Evolutionary conservation across 2,113 vertebrate genomes (phyloP).

Genomic region (Aythya baeri): DNA sequence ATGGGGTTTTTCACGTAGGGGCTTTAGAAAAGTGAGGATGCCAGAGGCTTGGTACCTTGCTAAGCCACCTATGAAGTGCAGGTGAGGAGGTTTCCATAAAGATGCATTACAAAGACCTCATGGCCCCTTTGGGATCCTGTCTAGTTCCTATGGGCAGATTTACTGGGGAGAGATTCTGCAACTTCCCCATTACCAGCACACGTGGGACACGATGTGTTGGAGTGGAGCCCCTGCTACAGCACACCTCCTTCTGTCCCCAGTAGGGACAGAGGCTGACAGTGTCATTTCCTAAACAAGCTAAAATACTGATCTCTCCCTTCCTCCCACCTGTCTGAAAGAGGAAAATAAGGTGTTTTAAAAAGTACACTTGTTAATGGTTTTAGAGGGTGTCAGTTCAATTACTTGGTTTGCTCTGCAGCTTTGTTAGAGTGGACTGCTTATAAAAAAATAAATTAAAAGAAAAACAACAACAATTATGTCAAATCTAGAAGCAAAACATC

Average conservation of each 20-base stretch:
- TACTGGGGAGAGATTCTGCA: background rate
- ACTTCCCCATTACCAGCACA: background rate
- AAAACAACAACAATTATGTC: background rate
- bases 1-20: background rate
- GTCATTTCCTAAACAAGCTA: background rate
- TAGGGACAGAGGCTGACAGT: background rate
- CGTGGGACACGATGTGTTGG: fast-evolving
- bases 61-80: background rate
- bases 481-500: slow-evolving; percentile 39
- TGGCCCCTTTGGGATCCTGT: background rate
- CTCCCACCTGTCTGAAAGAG: background rate
- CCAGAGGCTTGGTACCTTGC: background rate
- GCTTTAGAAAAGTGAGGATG: background rate
- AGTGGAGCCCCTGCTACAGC: background rate
- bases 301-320: background rate
- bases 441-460: too few relatives aligned
- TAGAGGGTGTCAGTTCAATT: background rate
- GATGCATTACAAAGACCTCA: background rate
- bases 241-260: background rate
- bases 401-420: slow-evolving; percentile 16
- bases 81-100: background rate
- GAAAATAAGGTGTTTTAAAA: background rate
- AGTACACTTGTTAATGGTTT: background rate
- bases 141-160: background rate
- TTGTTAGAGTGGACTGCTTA: background rate